These are phyloP conservation scores for Cyanoliseus patagonus DNA, from an alignment of 2,113 vertebrate species.

Conservation along the genomic window DNA sequence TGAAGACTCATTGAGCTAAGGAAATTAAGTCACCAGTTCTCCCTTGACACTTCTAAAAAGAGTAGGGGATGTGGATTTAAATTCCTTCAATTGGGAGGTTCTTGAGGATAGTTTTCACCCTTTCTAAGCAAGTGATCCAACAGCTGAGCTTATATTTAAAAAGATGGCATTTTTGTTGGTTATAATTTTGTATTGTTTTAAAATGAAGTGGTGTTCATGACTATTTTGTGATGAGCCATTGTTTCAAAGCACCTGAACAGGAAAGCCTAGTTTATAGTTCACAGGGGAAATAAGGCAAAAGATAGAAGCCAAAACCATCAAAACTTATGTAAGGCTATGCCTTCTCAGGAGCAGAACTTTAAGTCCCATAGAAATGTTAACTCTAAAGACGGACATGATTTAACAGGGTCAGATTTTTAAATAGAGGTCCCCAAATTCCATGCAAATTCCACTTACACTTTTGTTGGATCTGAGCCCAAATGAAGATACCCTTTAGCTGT, in stretches of 20 bases:
- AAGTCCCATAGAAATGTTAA: neutral
- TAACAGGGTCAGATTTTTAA: neutral
- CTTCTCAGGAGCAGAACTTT: neutral
- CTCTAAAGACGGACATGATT: neutral
- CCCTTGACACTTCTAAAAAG: neutral
- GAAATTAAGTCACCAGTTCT: neutral
- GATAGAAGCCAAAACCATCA: neutral
- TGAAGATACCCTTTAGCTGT: neutral
- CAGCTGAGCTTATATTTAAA: neutral
- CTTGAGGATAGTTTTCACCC: neutral
- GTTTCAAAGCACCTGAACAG: neutral
- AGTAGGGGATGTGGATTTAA: neutral
- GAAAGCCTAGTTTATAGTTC: neutral
- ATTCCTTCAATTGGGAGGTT: neutral
- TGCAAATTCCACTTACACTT: neutral
- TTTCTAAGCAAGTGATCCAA: neutral
- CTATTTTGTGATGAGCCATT: neutral
- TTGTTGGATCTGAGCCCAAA: neutral
- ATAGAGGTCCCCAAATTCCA: neutral
- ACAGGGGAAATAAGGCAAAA: neutral
- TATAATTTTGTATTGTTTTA: neutral
- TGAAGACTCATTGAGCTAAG: neutral
- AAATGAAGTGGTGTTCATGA: neutral
- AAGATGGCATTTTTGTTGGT: neutral
- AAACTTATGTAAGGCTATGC: neutral